Base-by-base conservation (phyloP, 2,888 invertebrate species). In the Apamea monoglypha region DNA sequence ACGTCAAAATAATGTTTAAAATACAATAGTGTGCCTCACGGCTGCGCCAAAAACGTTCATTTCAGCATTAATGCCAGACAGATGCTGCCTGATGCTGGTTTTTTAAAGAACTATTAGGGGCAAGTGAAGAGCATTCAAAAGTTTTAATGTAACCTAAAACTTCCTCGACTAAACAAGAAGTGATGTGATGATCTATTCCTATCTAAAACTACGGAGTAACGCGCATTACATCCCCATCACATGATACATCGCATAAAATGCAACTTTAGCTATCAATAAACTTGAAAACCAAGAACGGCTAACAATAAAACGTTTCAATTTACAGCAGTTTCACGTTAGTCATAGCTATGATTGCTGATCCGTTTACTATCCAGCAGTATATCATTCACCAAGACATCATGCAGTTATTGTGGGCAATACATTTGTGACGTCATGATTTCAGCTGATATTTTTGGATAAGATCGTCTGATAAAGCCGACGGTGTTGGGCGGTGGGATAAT, bases 381-480 rank as follows among this genome's bases (percentile, higher is more conserved):
- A 86, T 80, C 86, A 72, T 66, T 86, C 66, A 66, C 56, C 61
- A 74, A 72, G 25, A 80, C 61, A 61, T 56, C 40, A 16, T 29
- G 56, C 29, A 78, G 76, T 59, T 83, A 74, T 69, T 63, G 66
- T 74, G 66, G 72, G 74, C 10, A 56, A 36, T 61, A n/a, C 73
- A 70, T 79, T 76, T 67, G 29, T 85, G 85, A 85, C 74, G 76
- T 85, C 83, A 83, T 59, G 64, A 76, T 77, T 69, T 59, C 74
- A 78, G 66, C 16, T 76, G n/a, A 77, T 85, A 86, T 86, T 77
- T 86, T 56, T 72, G 76, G 80, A 63, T 71, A 61, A 18, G 72
- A 50, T 56, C n/a, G 36, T 50, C 69, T 75, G 56, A 75, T 69
- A 56, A 66, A 70, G 36, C 32, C 36, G 66, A 79, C 61, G 64